Conservation (phyloP, 2,113 vertebrate species). For the Neodon shergylaensis region DNA sequence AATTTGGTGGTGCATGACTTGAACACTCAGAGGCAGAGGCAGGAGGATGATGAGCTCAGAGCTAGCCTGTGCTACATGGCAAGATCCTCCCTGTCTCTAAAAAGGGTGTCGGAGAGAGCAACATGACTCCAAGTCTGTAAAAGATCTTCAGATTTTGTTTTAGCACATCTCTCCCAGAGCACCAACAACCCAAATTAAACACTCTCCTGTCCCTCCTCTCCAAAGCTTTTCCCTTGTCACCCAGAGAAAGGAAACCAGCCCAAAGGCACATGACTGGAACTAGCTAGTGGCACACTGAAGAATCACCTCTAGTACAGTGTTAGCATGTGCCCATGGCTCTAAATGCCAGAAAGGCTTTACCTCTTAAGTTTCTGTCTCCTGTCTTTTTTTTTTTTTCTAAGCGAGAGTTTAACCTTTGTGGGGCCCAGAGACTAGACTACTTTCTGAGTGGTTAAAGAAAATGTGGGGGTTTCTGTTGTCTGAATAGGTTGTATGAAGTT, state of each 20-base stretch:
- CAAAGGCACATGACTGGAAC: conserved; percentile 39
- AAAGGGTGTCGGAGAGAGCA: not conserved
- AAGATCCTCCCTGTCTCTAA: not conserved
- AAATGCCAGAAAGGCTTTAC: not conserved
- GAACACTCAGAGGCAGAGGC: not conserved
- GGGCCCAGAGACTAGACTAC: not conserved
- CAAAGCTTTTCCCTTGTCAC: conserved; percentile 49
- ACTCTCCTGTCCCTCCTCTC: conserved; percentile 48
- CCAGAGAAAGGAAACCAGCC: conserved; percentile 39
- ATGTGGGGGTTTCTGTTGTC: not conserved
- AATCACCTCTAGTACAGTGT: conserved; percentile 14
- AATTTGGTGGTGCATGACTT: not conserved
- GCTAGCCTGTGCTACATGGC: not conserved
- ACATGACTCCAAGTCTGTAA: not conserved
- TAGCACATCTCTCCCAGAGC: conserved; percentile 22
- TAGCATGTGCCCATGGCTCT: not conserved
- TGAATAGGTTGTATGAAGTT: not conserved
- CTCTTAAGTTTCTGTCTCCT: not conserved
- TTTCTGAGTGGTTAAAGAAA: conserved; percentile 44
- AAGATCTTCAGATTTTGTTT: conserved; percentile 51
- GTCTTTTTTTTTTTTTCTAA: not conserved
- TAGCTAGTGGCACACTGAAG: conserved; percentile 49
- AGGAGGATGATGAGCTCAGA: not conserved
- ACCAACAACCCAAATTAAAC: conserved; percentile 51
- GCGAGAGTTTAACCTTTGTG: conserved; percentile 26